Conservation (phyloP, 2,113 vertebrate genomes). For the Sturnira hondurensis region DNA sequence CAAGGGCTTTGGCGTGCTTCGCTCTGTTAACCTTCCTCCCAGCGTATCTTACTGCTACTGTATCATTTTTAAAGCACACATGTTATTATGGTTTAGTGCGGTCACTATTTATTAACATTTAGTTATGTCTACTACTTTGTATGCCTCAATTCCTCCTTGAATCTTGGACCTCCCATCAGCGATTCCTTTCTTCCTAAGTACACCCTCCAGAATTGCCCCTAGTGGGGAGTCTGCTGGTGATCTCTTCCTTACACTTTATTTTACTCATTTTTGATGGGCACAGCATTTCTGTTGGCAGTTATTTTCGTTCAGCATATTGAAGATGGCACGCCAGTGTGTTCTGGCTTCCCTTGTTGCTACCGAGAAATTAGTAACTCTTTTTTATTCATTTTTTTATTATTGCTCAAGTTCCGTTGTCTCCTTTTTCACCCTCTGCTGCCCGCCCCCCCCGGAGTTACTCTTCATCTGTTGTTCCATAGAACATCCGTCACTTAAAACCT, state of each 20-base stretch:
- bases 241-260: neutral
- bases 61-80: neutral
- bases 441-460: neutral
- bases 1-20: neutral
- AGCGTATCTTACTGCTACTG: neutral
- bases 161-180: neutral
- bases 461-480: neutral
- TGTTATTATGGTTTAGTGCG: neutral
- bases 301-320: neutral
- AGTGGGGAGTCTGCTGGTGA: neutral
- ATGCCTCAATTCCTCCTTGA: neutral
- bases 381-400: no score
- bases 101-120: neutral
- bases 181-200: neutral
- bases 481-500: neutral
- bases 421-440: no score
- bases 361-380: neutral
- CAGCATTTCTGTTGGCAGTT: neutral
- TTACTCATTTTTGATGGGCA: neutral
- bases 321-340: neutral
- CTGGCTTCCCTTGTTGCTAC: neutral
- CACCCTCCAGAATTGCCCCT: neutral
- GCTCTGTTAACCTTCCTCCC: neutral
- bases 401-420: no score
- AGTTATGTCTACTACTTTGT: neutral